These are phyloP conservation scores for Ageneiosus marmoratus DNA, from an alignment of 2,113 vertebrate species.

Conservation along the genomic window DNA sequence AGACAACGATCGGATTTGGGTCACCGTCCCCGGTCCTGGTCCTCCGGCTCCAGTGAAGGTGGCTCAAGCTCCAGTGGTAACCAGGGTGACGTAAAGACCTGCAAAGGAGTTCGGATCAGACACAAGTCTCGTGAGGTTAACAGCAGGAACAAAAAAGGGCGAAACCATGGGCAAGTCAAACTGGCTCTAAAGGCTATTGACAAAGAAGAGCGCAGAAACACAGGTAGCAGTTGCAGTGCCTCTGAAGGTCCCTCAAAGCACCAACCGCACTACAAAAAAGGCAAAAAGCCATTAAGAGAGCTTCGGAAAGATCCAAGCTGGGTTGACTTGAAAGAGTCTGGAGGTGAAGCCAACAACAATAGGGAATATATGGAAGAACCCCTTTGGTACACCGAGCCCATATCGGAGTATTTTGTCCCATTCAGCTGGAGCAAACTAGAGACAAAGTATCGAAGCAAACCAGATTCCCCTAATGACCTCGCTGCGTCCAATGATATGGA, in stretches of 20 bases:
- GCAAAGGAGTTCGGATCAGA: constrained; percentile 81
- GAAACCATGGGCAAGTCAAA: constrained; percentile 81
- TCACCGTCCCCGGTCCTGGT: constrained; percentile 91
- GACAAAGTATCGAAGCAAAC: constrained; percentile 89
- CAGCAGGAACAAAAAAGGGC: constrained; percentile 80
- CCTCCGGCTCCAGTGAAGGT: constrained; percentile 94
- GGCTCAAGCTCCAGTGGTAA: constrained; percentile 95
- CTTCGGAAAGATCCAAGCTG: constrained; percentile 78
- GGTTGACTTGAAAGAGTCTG: constrained; percentile 77
- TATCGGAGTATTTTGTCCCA: constrained; percentile 93
- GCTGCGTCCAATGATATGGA: constrained; percentile 74
- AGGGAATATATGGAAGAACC: constrained; percentile 95
- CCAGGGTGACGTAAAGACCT: constrained; percentile 80
- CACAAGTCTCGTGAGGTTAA: constrained; percentile 87
- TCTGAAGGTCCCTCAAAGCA: constrained; percentile 74
- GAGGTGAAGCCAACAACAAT: constrained; percentile 78
- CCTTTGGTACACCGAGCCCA: constrained; percentile 97
- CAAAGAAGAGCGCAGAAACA: constrained; percentile 76
- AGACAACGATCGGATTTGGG: constrained; percentile 86
- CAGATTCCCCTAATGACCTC: constrained; percentile 70
- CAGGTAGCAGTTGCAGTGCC: constrained; percentile 74
- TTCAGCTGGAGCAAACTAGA: constrained; percentile 94
- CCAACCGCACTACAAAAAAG: constrained; percentile 82
- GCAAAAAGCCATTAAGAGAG: constrained; percentile 85
- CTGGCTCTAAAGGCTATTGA: constrained; percentile 78